Base-by-base conservation (phyloP, 2,888 invertebrate genomes). In the Cenopis cana region DNA sequence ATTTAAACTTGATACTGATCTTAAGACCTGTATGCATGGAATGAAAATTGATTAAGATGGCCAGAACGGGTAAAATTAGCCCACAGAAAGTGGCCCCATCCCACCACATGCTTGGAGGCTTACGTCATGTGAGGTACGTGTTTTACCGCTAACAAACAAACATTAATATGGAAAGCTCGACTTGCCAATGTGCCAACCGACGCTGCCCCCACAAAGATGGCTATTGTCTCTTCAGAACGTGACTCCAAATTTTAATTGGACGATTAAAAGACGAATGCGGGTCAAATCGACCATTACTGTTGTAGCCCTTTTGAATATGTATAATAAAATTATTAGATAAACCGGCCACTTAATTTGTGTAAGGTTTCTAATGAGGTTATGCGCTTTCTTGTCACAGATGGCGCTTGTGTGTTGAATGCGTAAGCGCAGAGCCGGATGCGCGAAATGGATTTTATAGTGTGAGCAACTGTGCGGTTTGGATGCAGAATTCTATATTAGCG, bases 241-340 rank as follows among this genome's bases (percentile, higher is more conserved):
- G 93, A 93, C 93, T 93, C 85, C 85, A 91, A 91, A 93, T 91
- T 91, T 92, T 93, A 93, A 93, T 93, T 93, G 92, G 87, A 85
- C 90, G 85, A 93, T 93, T 93, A 93, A 92, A 93, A 93, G 80
- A 86, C 87, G 89, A 93, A 93, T 93, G 91, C 93, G 91, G 93
- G 93, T 93, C 93, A 93, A 92, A 92, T 89, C 84, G 81, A 84
- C 89, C 93, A 92, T 93, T 92, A 92, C 91, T 78, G 79, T 80
- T 80, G 85, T 79, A 88, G 90, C 90, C 91, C 90, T 90, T 93
- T 93, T 93, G 93, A 93, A 93, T 93, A 93, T 93, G 92, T 93
- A 93, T 91, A 93, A 86, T 90, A 92, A 92, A 88, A 93, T 93
- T 93, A 93, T 92, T 93, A 90, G 90, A 90, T 90, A 87, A 86